phyloP scores from a whole-genome alignment of 2,113 vertebrate genomes.

The Chrysemys picta region DNA sequence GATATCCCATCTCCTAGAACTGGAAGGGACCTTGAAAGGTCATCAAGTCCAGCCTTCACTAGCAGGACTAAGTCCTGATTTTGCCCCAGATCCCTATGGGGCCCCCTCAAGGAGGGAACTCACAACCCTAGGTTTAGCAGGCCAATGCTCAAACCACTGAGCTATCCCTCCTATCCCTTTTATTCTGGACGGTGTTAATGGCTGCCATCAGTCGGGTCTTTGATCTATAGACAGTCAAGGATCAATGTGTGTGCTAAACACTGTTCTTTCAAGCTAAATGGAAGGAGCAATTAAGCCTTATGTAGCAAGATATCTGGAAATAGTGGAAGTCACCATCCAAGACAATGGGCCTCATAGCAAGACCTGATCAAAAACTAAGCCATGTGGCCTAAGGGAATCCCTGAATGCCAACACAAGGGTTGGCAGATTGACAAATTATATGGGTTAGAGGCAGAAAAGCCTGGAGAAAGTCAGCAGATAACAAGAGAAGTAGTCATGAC shows the following conservation, averaged over 20 bases:
- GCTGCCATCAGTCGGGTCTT: not conserved
- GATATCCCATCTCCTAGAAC: too few relatives aligned
- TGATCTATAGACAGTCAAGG: not conserved
- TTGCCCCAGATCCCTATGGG: too few relatives aligned
- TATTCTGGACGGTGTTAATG: not conserved
- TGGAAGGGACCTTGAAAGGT: too few relatives aligned
- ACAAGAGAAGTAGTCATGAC: not conserved
- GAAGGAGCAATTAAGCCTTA: not conserved
- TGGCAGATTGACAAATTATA: not conserved
- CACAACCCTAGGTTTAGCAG: too few relatives aligned
- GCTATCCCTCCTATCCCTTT: not conserved
- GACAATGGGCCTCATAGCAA: not conserved
- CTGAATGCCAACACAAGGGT: not conserved
- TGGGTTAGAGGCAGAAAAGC: not conserved
- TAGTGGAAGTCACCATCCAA: not conserved
- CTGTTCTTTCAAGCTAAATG: not conserved
- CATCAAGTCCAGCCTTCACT: too few relatives aligned
- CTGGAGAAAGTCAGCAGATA: not conserved
- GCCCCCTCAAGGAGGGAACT: too few relatives aligned
- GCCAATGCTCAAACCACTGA: too few relatives aligned
- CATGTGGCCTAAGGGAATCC: not conserved
- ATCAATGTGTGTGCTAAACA: not conserved
- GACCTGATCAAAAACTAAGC: not conserved
- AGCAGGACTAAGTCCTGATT: too few relatives aligned
- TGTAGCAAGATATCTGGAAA: not conserved